phyloP scores from a whole-genome alignment of 2,113 vertebrate genomes.

The Trichomycterus rosablanca region DNA sequence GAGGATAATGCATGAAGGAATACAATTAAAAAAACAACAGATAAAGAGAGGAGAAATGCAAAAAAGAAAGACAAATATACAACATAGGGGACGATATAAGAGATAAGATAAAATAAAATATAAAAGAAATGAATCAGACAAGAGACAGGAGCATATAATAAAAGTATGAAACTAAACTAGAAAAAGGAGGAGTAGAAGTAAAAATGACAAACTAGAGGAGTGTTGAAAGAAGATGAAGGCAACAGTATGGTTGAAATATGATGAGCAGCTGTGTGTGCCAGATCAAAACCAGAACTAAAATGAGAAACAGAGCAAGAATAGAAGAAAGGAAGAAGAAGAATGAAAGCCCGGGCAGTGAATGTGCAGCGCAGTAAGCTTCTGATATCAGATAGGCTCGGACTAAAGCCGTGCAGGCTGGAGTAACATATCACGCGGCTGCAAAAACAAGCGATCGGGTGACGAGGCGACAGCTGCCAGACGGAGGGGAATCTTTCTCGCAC shows the following conservation, averaged over 20 bases:
- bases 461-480: slow-evolving; percentile 63
- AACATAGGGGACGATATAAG: neutral
- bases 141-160: neutral
- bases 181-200: neutral
- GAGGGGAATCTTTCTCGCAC: slow-evolving; percentile 46
- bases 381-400: slow-evolving; percentile 34
- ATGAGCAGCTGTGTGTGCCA: slow-evolving; percentile 11
- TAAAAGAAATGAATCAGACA: neutral
- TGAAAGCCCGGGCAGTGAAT: neutral
- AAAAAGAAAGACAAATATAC: neutral
- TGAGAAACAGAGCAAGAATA: slow-evolving; percentile 7
- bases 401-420: slow-evolving; percentile 47
- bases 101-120: neutral
- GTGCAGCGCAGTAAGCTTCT: slow-evolving; percentile 33
- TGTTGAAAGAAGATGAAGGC: neutral
- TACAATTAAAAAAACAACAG: neutral
- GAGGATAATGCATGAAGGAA: neutral
- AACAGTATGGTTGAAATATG: slow-evolving; percentile 18
- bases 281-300: slow-evolving; percentile 29
- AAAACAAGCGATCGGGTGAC: slow-evolving; percentile 70
- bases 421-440: slow-evolving; percentile 46
- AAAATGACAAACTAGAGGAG: neutral
- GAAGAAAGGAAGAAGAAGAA: neutral
- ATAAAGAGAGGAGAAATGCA: neutral
- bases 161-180: neutral